Evolutionary conservation across 2,888 invertebrate species (phyloP).

Genomic region (Griposia aprilina): DNA sequence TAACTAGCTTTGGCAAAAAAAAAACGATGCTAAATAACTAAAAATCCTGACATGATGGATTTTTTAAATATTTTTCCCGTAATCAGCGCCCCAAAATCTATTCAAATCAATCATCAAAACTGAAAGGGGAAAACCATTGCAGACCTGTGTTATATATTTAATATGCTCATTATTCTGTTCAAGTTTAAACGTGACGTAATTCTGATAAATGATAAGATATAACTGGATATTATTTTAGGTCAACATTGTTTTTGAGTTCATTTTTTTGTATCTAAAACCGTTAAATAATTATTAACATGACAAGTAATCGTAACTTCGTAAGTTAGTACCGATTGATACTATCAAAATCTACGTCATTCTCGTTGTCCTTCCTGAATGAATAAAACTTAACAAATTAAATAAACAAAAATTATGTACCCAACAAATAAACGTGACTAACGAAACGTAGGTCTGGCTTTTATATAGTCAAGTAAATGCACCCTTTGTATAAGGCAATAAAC

Average conservation of each 20-base stretch:
- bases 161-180: slow-evolving; percentile 27
- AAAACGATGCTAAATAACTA: too few relatives aligned
- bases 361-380: neutral
- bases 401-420: neutral
- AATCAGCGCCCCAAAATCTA: too few relatives aligned
- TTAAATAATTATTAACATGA: neutral
- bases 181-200: slow-evolving; percentile 11
- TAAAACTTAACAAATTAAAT: slow-evolving; percentile 14
- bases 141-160: too few relatives aligned
- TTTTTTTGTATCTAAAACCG: neutral
- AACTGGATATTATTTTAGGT: neutral
- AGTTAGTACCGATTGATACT: neutral
- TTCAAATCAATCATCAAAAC: too few relatives aligned
- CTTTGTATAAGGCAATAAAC: slow-evolving; percentile 2
- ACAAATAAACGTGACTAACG: slow-evolving; percentile 9
- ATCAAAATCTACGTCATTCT: neutral
- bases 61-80: too few relatives aligned
- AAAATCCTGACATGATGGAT: too few relatives aligned
- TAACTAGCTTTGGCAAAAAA: too few relatives aligned
- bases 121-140: too few relatives aligned
- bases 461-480: slow-evolving; percentile 1
- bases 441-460: neutral
- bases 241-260: neutral
- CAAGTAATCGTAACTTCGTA: neutral
- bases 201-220: slow-evolving; percentile 14